Evolutionary conservation across 2,888 invertebrate genomes (phyloP).

Genomic region (Thera britannica): DNA sequence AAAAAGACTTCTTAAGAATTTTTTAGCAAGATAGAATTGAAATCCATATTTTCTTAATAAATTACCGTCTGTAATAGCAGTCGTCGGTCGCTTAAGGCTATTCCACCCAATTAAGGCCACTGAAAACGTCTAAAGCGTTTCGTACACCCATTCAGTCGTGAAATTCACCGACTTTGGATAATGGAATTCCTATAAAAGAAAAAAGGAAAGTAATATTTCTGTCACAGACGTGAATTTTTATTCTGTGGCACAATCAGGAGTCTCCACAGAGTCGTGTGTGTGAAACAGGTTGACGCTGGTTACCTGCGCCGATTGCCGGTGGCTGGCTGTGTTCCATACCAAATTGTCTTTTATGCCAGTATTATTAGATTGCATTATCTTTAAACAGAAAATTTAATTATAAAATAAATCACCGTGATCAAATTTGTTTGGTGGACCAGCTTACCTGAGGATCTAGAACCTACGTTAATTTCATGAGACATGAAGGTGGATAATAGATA

Average conservation of each 20-base stretch:
- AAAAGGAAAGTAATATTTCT: conserved; percentile 21
- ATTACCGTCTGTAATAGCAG: background rate
- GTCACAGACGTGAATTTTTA: conserved; percentile 4
- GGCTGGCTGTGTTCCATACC: no score
- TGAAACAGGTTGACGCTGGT: background rate
- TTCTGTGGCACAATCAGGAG: background rate
- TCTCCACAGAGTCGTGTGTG: background rate
- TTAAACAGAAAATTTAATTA: no score
- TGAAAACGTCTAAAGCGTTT: conserved; percentile 34
- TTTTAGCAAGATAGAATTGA: no score
- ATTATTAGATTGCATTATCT: no score
- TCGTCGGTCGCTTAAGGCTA: conserved; percentile 15
- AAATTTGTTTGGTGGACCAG: no score
- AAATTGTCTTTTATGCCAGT: no score
- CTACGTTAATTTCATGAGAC: no score
- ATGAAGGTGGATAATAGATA: no score
- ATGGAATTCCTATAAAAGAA: conserved; percentile 28
- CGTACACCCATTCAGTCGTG: conserved; percentile 29
- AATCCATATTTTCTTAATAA: background rate
- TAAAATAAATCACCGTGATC: no score
- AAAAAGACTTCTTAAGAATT: no score
- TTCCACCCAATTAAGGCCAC: conserved; percentile 31
- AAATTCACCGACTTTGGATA: conserved; percentile 32
- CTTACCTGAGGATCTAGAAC: no score
- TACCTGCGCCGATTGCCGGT: background rate